phyloP scores from a whole-genome alignment of 2,888 invertebrate species.

The Thecophora atra region DNA sequence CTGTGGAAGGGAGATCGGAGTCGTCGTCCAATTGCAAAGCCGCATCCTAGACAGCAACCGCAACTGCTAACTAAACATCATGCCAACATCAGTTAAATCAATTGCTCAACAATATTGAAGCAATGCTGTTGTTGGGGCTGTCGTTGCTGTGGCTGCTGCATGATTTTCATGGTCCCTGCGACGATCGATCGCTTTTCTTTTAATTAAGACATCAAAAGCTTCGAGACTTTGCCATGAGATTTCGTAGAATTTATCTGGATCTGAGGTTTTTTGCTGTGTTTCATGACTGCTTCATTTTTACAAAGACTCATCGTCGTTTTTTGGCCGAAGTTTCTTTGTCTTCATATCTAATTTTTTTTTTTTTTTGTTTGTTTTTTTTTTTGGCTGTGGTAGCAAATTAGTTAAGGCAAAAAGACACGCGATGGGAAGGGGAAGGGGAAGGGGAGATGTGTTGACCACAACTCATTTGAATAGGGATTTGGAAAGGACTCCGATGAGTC shows the following conservation, averaged over 20 bases:
- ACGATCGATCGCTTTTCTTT: slow-evolving; percentile 41
- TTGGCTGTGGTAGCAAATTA: slow-evolving; percentile 33
- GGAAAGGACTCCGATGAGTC: too few relatives aligned
- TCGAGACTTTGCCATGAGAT: slow-evolving; percentile 47
- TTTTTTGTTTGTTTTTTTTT: slow-evolving; percentile 6
- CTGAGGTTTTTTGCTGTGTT: neutral
- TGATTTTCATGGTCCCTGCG: neutral
- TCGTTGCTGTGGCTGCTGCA: slow-evolving; percentile 12
- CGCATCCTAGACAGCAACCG: slow-evolving; percentile 37
- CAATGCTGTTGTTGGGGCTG: slow-evolving; percentile 33
- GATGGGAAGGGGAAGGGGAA: neutral
- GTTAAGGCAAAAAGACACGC: neutral
- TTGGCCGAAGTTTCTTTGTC: neutral
- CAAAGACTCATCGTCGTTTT: neutral
- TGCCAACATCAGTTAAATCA: slow-evolving; percentile 58
- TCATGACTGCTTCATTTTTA: neutral
- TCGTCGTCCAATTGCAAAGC: neutral
- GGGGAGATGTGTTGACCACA: neutral
- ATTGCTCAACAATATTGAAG: slow-evolving; percentile 58
- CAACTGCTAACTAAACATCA: slow-evolving; percentile 40
- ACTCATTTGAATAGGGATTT: too few relatives aligned
- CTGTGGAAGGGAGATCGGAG: neutral
- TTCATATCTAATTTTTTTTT: neutral
- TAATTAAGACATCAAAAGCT: slow-evolving; percentile 52
- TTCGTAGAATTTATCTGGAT: slow-evolving; percentile 50